Evolutionary conservation across 2,888 invertebrate species (phyloP), one percentile per base, ranked within the genome.

Genomic region (Thumatha senex): DNA sequence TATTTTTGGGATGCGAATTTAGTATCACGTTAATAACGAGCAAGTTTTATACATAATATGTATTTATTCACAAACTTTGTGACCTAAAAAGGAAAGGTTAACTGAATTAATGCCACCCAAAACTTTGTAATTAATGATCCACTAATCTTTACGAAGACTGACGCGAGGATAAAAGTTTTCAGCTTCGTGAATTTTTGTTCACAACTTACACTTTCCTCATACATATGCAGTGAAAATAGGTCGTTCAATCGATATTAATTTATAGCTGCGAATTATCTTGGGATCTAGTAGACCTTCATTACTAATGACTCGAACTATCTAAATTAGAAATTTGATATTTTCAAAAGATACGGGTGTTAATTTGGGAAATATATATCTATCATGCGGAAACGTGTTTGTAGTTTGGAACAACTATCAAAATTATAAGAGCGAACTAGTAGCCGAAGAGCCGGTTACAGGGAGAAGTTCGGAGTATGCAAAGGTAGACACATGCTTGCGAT

Each of bases 41-140:
- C 55, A 49, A 51, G 54, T 52, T 49, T 56, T 42, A 63, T 56
- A 54, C 61, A 64, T 60, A 63, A 70, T 65, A 70, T 70, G 67
- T 69, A 72, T 72, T 71, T 67, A 69, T 72, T 72, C 71, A 61
- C 53, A 45, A 63, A 63, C 60, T 61, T 66, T 55, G 65, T 63
- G 63, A 62, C 60, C 65, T 63, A 61, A 63, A 71, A 72, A 74
- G 67, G 68, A 71, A 73, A 76, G 75, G 70, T 76, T 78, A 75
- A 76, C 76, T 69, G 74, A 71, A 76, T 78, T 74, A 75, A 78
- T 77, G 76, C 72, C 72, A 57, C 64, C 63, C 63, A 63, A 76
- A 82, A 82, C 77, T 83, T 82, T 78, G 70, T 82, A 78, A 82
- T 83, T 78, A 82, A 82, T 82, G 77, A 78, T 77, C 68, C 74